Evolutionary conservation across 2,797 vertebrate species (phyloP), one percentile per base, ranked within the genome.

Genomic region (Acanthiza pusilla): DNA sequence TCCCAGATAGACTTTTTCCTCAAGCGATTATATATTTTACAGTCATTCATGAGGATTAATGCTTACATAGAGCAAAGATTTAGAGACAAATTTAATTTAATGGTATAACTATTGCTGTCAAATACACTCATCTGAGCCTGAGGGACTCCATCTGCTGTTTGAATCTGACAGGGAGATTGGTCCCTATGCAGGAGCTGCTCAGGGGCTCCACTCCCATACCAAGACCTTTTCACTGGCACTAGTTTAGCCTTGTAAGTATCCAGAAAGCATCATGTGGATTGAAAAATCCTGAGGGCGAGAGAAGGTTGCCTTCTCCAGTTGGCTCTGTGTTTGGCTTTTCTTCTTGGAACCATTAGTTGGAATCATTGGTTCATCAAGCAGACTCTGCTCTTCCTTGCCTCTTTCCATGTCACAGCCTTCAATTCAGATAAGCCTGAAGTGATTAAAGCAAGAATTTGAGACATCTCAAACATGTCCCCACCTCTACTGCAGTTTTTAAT

Each of bases 1-100:
- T 93, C 70, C 22, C 48, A 93, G 38, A 72, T 0, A 54, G 82
- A 57, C 23, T 15, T 89, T 70, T 88, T 78, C 51, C 58, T 88
- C 66, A 66, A 88, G 66, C 0, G 1, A 79, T 90, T 88, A 90
- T 85, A 58, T 93, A 62, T 63, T 84, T 87, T 54, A 89, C 38
- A 78, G 51, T 88, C 54, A 81, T 76, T 95, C 90, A 65, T 32
- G 66, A 88, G 54, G 72, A 91, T 94, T 94, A 94, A 83, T 80
- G 60, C 22, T 88, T 92, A 67, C 13, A 54, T 10, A 88, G 34
- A 87, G 29, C 40, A 80, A 94, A 90, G 76, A 78, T 78, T 88
- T 88, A 86, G 48, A 32, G 63, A 88, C 27, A 93, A 88, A 83
- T 94, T 72, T 88, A 85, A 92, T 94, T 67, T 79, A 82, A 67